Evolutionary conservation across 2,888 invertebrate genomes (phyloP).

Genomic region (Eilema caniola): DNA sequence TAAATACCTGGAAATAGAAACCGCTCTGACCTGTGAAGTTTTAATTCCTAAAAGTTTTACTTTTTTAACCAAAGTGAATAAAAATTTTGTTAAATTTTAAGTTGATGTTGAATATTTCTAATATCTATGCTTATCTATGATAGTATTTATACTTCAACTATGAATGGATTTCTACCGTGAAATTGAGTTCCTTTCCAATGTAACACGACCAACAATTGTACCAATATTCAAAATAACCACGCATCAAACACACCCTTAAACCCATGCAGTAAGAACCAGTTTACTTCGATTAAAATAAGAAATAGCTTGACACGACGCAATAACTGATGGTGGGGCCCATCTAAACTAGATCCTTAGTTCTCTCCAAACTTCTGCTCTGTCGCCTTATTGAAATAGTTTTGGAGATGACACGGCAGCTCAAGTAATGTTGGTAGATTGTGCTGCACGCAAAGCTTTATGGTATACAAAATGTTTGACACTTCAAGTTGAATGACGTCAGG

Average conservation of each 20-base stretch:
- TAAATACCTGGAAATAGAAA: no score
- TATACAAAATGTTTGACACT: constrained; percentile 62
- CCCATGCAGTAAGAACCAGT: constrained; percentile 47
- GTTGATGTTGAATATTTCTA: constrained; percentile 33
- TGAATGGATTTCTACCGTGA: constrained; percentile 68
- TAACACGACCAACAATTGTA: constrained; percentile 64
- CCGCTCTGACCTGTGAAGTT: no score
- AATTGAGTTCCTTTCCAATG: constrained; percentile 70
- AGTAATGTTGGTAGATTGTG: constrained; percentile 49
- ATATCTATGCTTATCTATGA: constrained; percentile 46
- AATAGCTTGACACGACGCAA: constrained; percentile 50
- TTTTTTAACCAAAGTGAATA: no score
- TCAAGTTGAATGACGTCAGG: constrained; percentile 59
- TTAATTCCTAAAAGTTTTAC: no score
- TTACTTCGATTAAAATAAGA: constrained; percentile 40
- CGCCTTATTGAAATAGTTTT: constrained; percentile 34
- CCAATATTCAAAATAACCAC: constrained; percentile 40
- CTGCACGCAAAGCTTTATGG: constrained; percentile 58
- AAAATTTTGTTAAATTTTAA: background rate
- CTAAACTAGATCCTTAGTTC: constrained; percentile 48
- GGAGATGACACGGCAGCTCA: constrained; percentile 43
- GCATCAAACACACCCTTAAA: constrained; percentile 30
- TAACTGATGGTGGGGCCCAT: constrained; percentile 52
- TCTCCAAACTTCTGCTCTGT: constrained; percentile 38
- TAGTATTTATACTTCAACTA: no score